Evolutionary conservation across 2,888 invertebrate species (phyloP).

Genomic region (Cryptocephalus primarius): DNA sequence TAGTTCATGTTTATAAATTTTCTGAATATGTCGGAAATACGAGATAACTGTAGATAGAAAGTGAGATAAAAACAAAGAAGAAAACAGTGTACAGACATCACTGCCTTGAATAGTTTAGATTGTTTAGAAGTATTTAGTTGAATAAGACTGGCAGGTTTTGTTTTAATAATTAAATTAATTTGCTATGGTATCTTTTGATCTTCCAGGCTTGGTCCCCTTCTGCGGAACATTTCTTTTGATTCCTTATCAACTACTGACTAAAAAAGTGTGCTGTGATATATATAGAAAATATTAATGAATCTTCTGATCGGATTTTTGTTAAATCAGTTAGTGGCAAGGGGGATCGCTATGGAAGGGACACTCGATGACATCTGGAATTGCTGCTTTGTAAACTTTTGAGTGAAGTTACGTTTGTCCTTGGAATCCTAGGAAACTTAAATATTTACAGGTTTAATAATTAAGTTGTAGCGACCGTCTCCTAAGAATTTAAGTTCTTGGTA

Average conservation of each 20-base stretch:
- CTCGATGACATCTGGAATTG: too few species aligned
- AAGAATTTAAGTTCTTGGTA: too few species aligned
- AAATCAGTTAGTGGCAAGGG: neutral
- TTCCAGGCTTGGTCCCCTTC: neutral
- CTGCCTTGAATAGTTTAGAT: constrained; percentile 24
- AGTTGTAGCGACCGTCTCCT: too few species aligned
- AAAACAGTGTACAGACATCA: constrained; percentile 24
- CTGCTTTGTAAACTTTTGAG: too few species aligned
- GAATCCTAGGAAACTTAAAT: too few species aligned
- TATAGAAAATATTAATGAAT: constrained; percentile 6
- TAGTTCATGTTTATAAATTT: neutral
- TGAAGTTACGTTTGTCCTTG: too few species aligned
- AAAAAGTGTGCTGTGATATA: constrained; percentile 13
- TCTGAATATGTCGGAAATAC: neutral
- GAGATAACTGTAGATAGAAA: constrained; percentile 18
- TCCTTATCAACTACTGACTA: too few species aligned
- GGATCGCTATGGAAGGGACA: neutral
- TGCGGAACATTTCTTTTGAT: too few species aligned
- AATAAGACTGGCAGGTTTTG: constrained; percentile 27
- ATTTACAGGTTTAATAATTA: too few species aligned
- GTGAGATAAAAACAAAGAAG: neutral
- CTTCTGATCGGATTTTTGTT: neutral
- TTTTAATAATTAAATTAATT: neutral
- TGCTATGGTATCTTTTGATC: neutral
- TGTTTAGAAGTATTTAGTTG: constrained; percentile 23